These are phyloP conservation scores for Rhinolophus sinicus DNA, from an alignment of 2,113 vertebrate genomes.

Conservation along the genomic window DNA sequence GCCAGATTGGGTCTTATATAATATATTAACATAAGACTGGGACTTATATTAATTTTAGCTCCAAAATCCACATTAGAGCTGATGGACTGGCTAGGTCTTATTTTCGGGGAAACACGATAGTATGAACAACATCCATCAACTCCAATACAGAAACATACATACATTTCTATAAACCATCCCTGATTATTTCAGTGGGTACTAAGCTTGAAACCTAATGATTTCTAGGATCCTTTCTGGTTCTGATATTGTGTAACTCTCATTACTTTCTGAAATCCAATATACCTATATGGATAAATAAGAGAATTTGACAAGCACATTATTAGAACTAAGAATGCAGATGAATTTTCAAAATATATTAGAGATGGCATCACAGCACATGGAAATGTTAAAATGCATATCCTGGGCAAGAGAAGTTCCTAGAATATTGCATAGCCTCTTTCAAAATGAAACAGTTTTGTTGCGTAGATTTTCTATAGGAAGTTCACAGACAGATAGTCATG, in stretches of 20 bases:
- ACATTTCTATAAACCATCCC: not conserved
- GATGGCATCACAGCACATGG: not conserved
- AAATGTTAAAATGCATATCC: not conserved
- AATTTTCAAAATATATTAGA: not conserved
- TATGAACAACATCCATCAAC: not conserved
- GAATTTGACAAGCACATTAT: not conserved
- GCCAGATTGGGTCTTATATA: no score
- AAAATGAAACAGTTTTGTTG: not conserved
- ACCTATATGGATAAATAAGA: not conserved
- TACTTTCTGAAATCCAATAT: not conserved
- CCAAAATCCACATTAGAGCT: no score
- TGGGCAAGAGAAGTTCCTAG: not conserved
- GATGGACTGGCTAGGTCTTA: no score
- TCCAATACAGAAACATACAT: not conserved
- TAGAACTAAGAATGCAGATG: not conserved
- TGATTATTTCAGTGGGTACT: not conserved
- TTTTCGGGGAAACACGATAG: no score
- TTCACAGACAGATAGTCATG: not conserved
- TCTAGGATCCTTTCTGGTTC: not conserved
- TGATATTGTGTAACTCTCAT: not conserved
- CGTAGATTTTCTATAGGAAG: not conserved
- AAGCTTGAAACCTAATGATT: not conserved
- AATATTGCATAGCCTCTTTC: not conserved
- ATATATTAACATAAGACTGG: no score
- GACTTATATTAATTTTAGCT: no score